phyloP scores from a whole-genome alignment of 2,888 invertebrate species.

The Monoplex corrugatus region DNA sequence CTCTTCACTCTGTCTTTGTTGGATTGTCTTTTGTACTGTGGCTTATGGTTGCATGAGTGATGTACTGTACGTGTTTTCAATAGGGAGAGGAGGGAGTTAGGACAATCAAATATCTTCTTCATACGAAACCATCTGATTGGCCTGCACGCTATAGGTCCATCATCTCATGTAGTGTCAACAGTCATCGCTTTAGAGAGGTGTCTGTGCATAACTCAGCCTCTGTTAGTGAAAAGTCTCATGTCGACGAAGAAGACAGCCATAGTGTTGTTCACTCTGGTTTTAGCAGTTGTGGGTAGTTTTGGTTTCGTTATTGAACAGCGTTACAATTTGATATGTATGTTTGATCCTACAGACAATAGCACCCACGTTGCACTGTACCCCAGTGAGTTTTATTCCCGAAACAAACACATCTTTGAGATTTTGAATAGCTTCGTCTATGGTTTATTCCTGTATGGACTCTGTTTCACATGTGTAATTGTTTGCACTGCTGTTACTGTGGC shows the following conservation, averaged over 20 bases:
- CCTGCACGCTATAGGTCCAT: neutral
- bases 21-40: neutral
- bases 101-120: neutral
- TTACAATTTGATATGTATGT: neutral
- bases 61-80: neutral
- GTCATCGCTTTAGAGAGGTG: conserved; percentile 3
- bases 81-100: neutral
- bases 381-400: neutral
- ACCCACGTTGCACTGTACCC: too few species aligned
- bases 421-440: neutral
- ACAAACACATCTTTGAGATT: neutral
- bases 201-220: neutral
- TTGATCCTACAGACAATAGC: neutral
- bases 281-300: neutral
- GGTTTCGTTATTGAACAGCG: neutral
- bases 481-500: neutral
- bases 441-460: neutral
- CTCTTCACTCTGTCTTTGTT: conserved; percentile 4
- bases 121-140: neutral
- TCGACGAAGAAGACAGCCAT: conserved; percentile 9
- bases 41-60: neutral
- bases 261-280: neutral
- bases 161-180: neutral
- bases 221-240: neutral
- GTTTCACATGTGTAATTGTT: neutral